Evolutionary conservation across 2,888 invertebrate genomes (phyloP), one percentile per base, ranked within the genome.

Genomic region (Plutella xylostella): DNA sequence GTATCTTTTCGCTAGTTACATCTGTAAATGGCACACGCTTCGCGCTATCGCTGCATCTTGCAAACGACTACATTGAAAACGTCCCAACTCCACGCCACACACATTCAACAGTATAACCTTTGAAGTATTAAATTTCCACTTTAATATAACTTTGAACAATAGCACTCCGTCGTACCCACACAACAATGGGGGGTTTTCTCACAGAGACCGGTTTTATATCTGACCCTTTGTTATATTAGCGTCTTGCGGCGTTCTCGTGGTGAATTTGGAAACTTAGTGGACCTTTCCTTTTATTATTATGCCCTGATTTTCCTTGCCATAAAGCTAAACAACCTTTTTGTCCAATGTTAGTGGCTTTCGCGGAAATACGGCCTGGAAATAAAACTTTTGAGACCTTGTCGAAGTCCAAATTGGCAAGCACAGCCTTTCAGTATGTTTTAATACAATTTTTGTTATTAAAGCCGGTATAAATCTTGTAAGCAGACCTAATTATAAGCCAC

Each of bases 291-390:
- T 39, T 39, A 39, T 39, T 39, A 39, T 39, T 39, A 39, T 39
- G 39, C 7, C 22, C 39, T 39, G 39, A 39, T 39, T 39, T 39
- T 39, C 39, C 39, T 39, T 39, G 39, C 21, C 39, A 39, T 39
- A 39, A 39, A 39, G 39, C 39, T 39, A 39, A 39, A 39, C 39
- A 39, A 39, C 39, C 39, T 39, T 39, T 39, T 39, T 39, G 39
- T 20, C 7, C 20, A 20, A 39, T 22, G 39, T 22, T 37, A 37
- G 17, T 19, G 18, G 18, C 20, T 25, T 25, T 25, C 25, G 25
- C 11, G 9, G 6, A 25, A 25, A 7, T 25, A 25, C 6, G 25
- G 5, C 25, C 5, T 7, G 5, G 25, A 25, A 25, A 11, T 25
- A 7, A 5, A 25, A 25, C 5, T 7, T 11, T 25, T 7, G 25